Percentiles rank a stretch among this genome's conserved stretches.
phyloP scores from a whole-genome alignment of 30 jellyfish, hydroid and myxozoan genomes.

The Turritopsis dohrnii region DNA sequence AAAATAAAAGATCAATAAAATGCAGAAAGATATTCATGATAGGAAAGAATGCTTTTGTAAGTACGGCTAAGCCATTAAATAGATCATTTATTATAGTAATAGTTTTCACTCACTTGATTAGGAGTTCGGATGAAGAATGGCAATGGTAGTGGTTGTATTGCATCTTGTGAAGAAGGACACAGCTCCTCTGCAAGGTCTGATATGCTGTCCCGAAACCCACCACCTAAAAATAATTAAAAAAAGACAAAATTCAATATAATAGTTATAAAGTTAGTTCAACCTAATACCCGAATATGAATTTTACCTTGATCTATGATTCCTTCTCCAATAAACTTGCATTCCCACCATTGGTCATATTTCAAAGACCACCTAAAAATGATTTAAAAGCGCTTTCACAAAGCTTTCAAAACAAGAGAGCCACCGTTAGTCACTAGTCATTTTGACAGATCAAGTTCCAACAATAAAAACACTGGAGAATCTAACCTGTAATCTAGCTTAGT shows the following conservation, averaged over 20 bases:
- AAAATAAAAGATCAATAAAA: neutral
- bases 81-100: neutral
- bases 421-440: too few relatives aligned
- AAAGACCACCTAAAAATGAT: slow-evolving; percentile 65
- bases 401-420: neutral
- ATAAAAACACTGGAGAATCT: neutral
- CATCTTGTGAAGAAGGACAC: slow-evolving; percentile 80
- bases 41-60: neutral
- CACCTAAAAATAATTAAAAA: slow-evolving; percentile 42
- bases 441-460: too few relatives aligned
- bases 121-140: slow-evolving; percentile 77
- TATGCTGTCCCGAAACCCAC: slow-evolving; percentile 91
- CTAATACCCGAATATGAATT: too few relatives aligned
- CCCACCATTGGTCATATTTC: slow-evolving; percentile 97
- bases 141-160: slow-evolving; percentile 56
- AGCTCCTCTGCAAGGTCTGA: slow-evolving; percentile 91
- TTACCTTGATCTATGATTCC: slow-evolving; percentile 96
- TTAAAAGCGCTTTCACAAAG: neutral
- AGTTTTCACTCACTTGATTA: slow-evolving; percentile 49
- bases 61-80: too few relatives aligned
- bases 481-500: slow-evolving; percentile 74
- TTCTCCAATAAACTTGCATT: slow-evolving; percentile 89
- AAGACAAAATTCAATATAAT: neutral
- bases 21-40: neutral
- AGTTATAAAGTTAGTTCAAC: too few relatives aligned